Percentiles rank a stretch among this genome's conserved stretches.
phyloP scores from a whole-genome alignment of 2,113 vertebrate species.

The Trichomycterus rosablanca region DNA sequence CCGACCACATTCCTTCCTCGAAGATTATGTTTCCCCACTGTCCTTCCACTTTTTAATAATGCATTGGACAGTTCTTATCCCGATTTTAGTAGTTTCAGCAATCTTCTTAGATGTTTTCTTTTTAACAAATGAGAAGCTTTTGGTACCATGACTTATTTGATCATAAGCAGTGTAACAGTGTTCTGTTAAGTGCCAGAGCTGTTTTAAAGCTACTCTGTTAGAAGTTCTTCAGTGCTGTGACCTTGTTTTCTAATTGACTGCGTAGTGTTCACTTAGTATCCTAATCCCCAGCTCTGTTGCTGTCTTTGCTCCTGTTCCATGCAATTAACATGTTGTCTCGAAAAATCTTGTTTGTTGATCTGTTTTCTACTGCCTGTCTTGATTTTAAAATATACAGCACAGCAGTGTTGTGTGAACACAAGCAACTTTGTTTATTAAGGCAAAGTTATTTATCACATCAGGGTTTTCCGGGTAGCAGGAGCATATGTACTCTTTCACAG shows the following conservation, averaged over 20 bases:
- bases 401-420: too few species aligned
- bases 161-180: background rate
- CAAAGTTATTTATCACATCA: conserved; percentile 21
- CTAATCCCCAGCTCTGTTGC: background rate
- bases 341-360: too few species aligned
- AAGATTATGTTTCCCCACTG: too few species aligned
- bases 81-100: too few species aligned
- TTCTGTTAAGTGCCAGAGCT: conserved; percentile 12
- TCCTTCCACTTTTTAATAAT: too few species aligned
- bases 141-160: background rate
- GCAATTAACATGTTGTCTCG: too few species aligned
- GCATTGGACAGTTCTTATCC: too few species aligned
- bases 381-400: background rate
- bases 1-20: too few species aligned
- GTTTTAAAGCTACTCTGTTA: conserved; percentile 10
- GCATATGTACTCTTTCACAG: conserved; percentile 37
- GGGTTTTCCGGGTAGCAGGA: conserved; percentile 28
- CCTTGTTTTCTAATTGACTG: background rate
- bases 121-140: too few species aligned
- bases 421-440: background rate
- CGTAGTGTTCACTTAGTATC: conserved; percentile 9
- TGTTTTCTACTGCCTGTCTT: too few species aligned
- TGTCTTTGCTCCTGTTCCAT: background rate
- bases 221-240: conserved; percentile 22
- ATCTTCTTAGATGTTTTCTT: too few species aligned